Percentiles rank a stretch among this genome's conserved stretches.
Evolutionary conservation across 2,888 invertebrate genomes (phyloP).

Genomic region (Ophion ellenae): DNA sequence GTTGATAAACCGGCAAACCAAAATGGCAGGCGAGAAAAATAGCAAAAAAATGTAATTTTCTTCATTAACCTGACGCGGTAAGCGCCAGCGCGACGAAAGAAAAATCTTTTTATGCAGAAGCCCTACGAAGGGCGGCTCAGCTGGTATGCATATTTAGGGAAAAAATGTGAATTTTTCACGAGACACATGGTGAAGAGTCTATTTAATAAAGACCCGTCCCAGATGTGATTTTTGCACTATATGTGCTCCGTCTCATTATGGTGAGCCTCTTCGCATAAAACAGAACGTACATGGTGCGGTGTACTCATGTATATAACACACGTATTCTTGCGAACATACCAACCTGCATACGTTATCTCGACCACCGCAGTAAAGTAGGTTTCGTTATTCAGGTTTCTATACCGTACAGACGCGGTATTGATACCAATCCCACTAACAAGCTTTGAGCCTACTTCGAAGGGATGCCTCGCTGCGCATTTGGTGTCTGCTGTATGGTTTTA

Average conservation of each 20-base stretch:
- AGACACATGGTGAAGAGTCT: constrained; percentile 20
- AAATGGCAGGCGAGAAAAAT: background rate
- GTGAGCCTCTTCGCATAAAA: constrained; percentile 16
- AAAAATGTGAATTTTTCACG: constrained; percentile 2
- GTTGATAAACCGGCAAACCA: constrained; percentile 14
- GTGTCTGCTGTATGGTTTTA: background rate
- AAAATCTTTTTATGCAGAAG: constrained; percentile 2
- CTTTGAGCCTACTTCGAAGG: constrained; percentile 5
- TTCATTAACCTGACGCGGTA: constrained; percentile 12
- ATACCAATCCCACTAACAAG: constrained; percentile 32
- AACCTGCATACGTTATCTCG: constrained; percentile 17
- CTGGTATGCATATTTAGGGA: constrained; percentile 11
- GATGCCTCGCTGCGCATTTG: background rate
- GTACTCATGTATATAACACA: constrained; percentile 8
- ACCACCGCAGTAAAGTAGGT: constrained; percentile 29
- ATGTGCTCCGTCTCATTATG: constrained; percentile 40
- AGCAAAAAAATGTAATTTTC: constrained; percentile 19
- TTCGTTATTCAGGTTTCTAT: constrained; percentile 27
- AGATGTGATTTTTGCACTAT: constrained; percentile 29
- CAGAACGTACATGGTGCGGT: constrained; percentile 4
- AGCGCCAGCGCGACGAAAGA: background rate
- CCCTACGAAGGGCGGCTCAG: background rate
- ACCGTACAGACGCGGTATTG: constrained; percentile 9
- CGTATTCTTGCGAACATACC: background rate
- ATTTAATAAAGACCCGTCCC: constrained; percentile 54